A percentile compares a stretch with the other conserved stretches of the same genome.
These are phyloP conservation scores for silkworm (Bombyx mori) DNA, from an alignment of 1,140 invertebrate genomes.

Conservation along the genomic window DNA sequence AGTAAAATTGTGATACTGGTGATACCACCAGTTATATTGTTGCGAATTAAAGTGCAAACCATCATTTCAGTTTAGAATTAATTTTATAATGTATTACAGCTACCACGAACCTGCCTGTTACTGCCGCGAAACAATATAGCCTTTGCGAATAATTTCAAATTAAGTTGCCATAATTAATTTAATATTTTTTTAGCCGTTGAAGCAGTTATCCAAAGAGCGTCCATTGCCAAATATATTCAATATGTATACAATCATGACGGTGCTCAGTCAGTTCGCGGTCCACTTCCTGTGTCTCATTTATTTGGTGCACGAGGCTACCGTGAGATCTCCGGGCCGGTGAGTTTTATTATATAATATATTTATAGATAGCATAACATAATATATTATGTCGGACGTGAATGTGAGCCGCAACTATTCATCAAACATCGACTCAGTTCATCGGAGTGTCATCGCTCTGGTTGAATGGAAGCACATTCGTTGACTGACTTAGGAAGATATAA, in stretches of 20 bases:
- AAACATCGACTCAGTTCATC: no score
- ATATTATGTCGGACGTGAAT: no score
- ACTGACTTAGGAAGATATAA: no score
- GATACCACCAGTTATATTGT: no score
- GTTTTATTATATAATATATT: background rate
- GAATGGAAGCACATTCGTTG: no score
- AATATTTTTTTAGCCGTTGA: slow-evolving; percentile 82
- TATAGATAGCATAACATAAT: no score
- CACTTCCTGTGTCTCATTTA: slow-evolving; percentile 95
- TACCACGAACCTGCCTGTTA: no score
- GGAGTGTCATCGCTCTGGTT: no score
- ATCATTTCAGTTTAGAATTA: background rate
- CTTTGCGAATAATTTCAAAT: background rate
- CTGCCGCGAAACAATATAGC: no score
- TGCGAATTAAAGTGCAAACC: background rate
- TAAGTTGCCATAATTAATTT: background rate
- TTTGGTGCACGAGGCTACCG: slow-evolving; percentile 85
- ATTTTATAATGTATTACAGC: background rate
- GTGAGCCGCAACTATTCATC: no score
- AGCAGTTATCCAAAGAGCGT: slow-evolving; percentile 91
- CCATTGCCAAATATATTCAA: slow-evolving; percentile 99
- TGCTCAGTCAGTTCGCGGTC: slow-evolving; percentile 94
- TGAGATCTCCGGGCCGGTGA: slow-evolving; percentile 77
- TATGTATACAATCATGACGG: slow-evolving; percentile 96
- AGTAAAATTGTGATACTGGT: background rate